Conservation (phyloP, 2,113 vertebrate species). For the Galbula dea region DNA sequence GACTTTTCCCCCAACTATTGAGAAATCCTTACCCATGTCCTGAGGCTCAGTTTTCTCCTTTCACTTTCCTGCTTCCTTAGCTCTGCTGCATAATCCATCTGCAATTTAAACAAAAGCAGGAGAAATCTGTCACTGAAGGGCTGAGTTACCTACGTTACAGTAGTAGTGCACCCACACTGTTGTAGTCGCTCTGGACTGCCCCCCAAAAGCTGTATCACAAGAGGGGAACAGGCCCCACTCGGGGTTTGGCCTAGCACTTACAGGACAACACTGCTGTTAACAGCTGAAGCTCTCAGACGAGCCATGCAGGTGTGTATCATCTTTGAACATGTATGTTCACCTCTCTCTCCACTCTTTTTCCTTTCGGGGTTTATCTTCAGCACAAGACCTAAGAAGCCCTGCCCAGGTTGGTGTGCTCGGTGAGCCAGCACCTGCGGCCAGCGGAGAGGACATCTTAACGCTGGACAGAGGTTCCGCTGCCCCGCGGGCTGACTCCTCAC, state of each 20-base stretch:
- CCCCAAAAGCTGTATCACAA: accelerated
- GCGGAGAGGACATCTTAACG: accelerated
- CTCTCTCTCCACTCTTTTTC: neutral
- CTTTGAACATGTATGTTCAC: accelerated
- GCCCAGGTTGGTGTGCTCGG: accelerated
- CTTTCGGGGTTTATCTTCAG: too few species aligned
- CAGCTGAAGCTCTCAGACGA: neutral
- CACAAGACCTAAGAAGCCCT: neutral
- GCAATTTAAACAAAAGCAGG: neutral
- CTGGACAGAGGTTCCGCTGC: neutral
- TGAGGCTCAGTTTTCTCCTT: neutral
- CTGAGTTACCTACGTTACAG: accelerated
- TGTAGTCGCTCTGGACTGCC: accelerated
- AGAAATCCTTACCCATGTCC: neutral
- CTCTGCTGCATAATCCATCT: neutral
- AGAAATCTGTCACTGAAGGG: neutral
- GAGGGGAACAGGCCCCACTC: accelerated
- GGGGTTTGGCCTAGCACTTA: neutral
- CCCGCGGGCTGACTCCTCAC: neutral
- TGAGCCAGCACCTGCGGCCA: accelerated
- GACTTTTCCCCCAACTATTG: neutral
- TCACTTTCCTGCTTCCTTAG: neutral
- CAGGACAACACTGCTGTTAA: accelerated
- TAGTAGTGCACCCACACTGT: accelerated
- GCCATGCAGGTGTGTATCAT: accelerated